Conservation (phyloP, 92 coral and sea anemone species). For the Palythoa grandiflora region DNA sequence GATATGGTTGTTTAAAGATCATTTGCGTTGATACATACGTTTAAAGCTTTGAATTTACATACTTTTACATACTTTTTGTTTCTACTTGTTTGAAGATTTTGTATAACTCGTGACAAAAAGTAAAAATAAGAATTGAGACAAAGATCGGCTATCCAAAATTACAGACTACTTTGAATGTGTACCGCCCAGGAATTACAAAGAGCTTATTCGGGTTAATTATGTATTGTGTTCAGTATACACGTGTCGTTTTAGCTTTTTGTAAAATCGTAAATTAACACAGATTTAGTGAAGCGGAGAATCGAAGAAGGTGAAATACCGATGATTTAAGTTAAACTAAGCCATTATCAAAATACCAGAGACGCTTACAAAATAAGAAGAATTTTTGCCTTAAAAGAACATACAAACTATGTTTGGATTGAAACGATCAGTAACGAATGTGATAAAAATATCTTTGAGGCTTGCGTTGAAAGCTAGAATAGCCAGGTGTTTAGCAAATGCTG, state of each 20-base stretch:
- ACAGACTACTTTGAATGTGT: constrained; percentile 1
- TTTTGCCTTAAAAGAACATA: neutral
- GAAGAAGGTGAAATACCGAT: neutral
- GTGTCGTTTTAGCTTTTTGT: constrained; percentile 1
- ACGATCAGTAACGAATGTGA: neutral
- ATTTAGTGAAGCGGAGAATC: neutral
- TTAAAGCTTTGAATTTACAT: neutral
- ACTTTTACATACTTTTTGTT: neutral
- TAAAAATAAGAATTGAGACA: neutral
- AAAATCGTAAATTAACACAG: neutral
- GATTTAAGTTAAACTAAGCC: neutral
- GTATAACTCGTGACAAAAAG: neutral
- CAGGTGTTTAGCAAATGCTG: constrained; percentile 19
- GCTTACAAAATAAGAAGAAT: neutral
- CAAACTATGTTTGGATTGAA: neutral
- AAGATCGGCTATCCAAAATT: constrained; percentile 16
- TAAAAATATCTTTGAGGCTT: constrained; percentile 13
- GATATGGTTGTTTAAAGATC: constrained; percentile 16
- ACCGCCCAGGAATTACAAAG: constrained; percentile 19
- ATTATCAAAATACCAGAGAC: neutral
- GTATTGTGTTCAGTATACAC: constrained; percentile 7
- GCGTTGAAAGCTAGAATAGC: constrained; percentile 23
- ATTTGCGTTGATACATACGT: neutral
- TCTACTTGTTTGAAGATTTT: neutral
- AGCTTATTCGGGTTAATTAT: neutral